Evolutionary conservation across 2,888 invertebrate species (phyloP).

Genomic region (Baronia brevicornis): DNA sequence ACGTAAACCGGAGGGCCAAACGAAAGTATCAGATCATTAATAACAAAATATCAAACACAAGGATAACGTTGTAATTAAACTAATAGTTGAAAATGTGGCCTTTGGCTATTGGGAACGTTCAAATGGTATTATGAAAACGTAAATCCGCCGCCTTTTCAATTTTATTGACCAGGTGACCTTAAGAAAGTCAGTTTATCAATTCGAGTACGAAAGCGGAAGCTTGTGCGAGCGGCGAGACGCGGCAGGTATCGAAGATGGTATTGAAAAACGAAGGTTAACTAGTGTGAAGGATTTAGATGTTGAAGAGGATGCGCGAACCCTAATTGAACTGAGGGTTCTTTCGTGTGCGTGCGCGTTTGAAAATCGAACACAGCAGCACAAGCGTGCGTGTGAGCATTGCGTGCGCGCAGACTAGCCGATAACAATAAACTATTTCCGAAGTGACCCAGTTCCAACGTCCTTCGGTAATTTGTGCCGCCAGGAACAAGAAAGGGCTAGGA

Average conservation of each 20-base stretch:
- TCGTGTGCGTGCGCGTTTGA: conserved; percentile 61
- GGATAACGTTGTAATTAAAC: conserved; percentile 68
- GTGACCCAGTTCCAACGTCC: conserved; percentile 74
- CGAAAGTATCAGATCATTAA: conserved; percentile 34
- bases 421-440: conserved; percentile 77
- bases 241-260: conserved; percentile 32
- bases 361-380: conserved; percentile 36
- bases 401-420: conserved; percentile 67
- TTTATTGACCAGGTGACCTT: conserved; percentile 64
- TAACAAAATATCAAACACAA: conserved; percentile 32
- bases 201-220: conserved; percentile 59
- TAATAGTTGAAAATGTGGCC: conserved; percentile 60
- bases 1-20: conserved; percentile 50
- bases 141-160: conserved; percentile 56
- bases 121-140: conserved; percentile 51
- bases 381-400: conserved; percentile 45
- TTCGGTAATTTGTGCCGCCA: conserved; percentile 71
- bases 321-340: conserved; percentile 45
- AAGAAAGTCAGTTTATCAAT: conserved; percentile 49
- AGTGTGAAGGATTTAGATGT: conserved; percentile 45
- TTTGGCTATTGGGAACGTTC: conserved; percentile 50
- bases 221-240: conserved; percentile 33
- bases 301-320: conserved; percentile 57
- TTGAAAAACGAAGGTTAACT: conserved; percentile 57
- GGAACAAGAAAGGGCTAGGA: conserved; percentile 72